Evolutionary conservation across 2,113 vertebrate genomes (phyloP).

Genomic region (Lophius piscatorius): DNA sequence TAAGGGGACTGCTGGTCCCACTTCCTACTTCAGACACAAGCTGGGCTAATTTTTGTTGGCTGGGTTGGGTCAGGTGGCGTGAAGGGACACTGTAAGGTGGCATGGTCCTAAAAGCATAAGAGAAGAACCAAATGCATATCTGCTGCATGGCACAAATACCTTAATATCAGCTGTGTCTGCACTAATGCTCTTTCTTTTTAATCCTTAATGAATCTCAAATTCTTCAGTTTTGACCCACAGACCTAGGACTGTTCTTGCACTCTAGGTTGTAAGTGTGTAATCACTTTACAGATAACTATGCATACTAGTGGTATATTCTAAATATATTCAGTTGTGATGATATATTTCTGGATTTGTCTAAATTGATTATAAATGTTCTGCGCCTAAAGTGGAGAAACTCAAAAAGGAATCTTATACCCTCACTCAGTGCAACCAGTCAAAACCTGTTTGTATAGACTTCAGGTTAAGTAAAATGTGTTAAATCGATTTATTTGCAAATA

Average conservation of each 20-base stretch:
- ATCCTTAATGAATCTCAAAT: constrained; percentile 22
- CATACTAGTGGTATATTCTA: background rate
- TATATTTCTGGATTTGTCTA: too few species aligned
- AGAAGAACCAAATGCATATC: background rate
- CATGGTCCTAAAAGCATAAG: background rate
- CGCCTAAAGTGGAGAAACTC: too few species aligned
- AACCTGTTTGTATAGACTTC: too few species aligned
- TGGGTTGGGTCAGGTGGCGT: constrained; percentile 41
- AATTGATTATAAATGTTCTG: too few species aligned
- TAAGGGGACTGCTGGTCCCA: constrained; percentile 22
- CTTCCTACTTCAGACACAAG: constrained; percentile 20
- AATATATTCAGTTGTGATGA: background rate
- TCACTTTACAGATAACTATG: background rate
- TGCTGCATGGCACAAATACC: background rate
- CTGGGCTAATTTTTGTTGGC: constrained; percentile 52
- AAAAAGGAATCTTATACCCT: too few species aligned
- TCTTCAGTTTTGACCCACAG: constrained; percentile 22
- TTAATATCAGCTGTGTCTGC: background rate
- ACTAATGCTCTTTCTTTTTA: constrained; percentile 8
- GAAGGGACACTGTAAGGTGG: constrained; percentile 10
- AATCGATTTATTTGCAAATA: too few species aligned
- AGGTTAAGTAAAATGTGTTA: too few species aligned
- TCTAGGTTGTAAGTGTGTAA: background rate
- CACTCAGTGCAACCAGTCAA: too few species aligned
- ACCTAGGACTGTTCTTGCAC: background rate